Evolutionary conservation across 2,113 vertebrate genomes (phyloP).

Genomic region (Cololabis saira): DNA sequence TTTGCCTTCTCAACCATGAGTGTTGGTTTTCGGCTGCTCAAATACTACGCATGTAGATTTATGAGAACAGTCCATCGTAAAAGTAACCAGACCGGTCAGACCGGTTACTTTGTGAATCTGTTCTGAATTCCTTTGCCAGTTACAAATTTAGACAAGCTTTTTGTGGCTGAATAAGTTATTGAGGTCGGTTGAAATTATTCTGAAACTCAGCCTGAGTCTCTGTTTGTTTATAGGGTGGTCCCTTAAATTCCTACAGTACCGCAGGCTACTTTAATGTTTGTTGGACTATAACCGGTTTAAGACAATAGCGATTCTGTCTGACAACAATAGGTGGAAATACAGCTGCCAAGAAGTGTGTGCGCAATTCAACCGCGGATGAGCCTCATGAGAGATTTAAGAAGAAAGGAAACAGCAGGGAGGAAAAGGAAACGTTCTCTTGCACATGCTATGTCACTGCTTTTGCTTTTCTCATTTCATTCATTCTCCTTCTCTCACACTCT

Average conservation of each 20-base stretch:
- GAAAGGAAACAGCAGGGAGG: slow-evolving; percentile 49
- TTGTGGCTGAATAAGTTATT: slow-evolving; percentile 1
- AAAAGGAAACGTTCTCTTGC: slow-evolving; percentile 41
- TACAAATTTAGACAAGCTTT: not conserved
- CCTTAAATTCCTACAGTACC: slow-evolving; percentile 64
- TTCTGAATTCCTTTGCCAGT: not conserved
- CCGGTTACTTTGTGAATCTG: slow-evolving; percentile 50
- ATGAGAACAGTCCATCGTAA: not conserved
- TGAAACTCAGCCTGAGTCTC: slow-evolving; percentile 2
- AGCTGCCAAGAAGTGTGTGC: slow-evolving; percentile 64
- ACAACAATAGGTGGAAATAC: slow-evolving; percentile 79
- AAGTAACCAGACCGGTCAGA: slow-evolving; percentile 51
- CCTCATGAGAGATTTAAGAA: slow-evolving; percentile 58
- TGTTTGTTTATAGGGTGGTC: slow-evolving; percentile 75
- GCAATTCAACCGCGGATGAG: slow-evolving; percentile 57
- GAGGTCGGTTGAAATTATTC: slow-evolving; percentile 4
- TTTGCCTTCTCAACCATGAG: not conserved
- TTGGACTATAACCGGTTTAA: slow-evolving; percentile 67
- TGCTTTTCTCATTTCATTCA: slow-evolving; percentile 75
- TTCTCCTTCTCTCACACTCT: slow-evolving; percentile 47
- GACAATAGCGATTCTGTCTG: slow-evolving; percentile 75
- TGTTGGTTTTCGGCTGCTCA: slow-evolving; percentile 15
- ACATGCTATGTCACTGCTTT: slow-evolving; percentile 37
- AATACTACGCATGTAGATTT: slow-evolving; percentile 26
- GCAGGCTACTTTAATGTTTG: slow-evolving; percentile 64